Percentiles rank a stretch among this genome's conserved stretches.
Conservation (phyloP, 2,888 invertebrate genomes). For the Pseudeuparius sepicola region DNA sequence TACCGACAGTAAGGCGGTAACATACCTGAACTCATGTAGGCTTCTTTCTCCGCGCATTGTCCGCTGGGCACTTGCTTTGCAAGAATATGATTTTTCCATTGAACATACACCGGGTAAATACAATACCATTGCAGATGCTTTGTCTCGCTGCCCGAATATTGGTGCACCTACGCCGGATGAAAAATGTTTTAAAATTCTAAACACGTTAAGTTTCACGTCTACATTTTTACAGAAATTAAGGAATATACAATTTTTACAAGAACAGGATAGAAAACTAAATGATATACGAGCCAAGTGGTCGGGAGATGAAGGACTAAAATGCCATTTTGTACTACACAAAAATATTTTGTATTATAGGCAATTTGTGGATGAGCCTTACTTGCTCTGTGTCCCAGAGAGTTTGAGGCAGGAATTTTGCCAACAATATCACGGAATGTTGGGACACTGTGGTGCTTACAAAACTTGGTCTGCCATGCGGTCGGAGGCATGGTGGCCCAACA, state of each 20-base stretch:
- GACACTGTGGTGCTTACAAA: conserved; percentile 17
- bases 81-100: conserved; percentile 18
- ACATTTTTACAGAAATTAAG: conserved; percentile 1
- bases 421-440: conserved; percentile 12
- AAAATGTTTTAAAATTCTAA: conserved; percentile 7
- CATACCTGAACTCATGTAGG: conserved; percentile 18
- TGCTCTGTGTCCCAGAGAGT: conserved; percentile 3
- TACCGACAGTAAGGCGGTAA: conserved; percentile 18
- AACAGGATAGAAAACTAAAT: too few species aligned
- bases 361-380: background rate
- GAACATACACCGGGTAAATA: conserved; percentile 3
- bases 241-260: too few species aligned
- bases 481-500: conserved; percentile 6
- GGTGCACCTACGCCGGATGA: conserved; percentile 1
- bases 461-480: conserved; percentile 5
- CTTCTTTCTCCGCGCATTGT: conserved; percentile 16
- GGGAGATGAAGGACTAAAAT: conserved; percentile 1
- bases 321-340: conserved; percentile 2
- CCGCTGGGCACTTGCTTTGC: conserved; percentile 19
- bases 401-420: conserved; percentile 1
- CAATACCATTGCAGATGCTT: conserved; percentile 3
- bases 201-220: background rate
- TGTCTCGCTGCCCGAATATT: background rate
- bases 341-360: conserved; percentile 6
- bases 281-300: too few species aligned